Conservation (phyloP, 2,888 invertebrate genomes). For the Vannuccia rotundouncinata region DNA sequence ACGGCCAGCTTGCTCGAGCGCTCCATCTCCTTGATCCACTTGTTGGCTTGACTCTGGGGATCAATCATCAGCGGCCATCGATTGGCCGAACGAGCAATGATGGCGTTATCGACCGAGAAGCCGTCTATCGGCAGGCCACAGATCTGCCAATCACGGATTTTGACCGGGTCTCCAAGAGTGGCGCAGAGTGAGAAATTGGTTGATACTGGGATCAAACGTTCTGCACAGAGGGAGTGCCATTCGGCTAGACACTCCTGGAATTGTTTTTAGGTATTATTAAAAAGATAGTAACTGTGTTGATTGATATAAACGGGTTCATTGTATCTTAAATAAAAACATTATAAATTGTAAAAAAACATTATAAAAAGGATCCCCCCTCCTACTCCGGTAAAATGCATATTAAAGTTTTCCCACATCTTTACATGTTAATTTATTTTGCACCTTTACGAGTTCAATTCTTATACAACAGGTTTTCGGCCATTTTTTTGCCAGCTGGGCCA, state of each 20-base stretch:
- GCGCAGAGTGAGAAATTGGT: conserved; percentile 49
- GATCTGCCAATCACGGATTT: conserved; percentile 55
- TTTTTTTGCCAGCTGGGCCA: too few species aligned
- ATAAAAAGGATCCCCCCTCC: too few species aligned
- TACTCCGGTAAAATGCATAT: too few species aligned
- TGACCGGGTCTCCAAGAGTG: conserved; percentile 54
- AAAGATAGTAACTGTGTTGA: too few species aligned
- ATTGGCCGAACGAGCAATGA: conserved; percentile 52
- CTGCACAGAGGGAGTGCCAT: conserved; percentile 51
- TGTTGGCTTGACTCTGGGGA: conserved; percentile 73
- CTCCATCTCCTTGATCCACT: conserved; percentile 89
- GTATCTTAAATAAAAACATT: too few species aligned
- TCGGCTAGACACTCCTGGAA: conserved; percentile 49
- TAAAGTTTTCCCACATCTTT: too few species aligned
- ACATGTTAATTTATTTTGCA: too few species aligned
- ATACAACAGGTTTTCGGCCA: too few species aligned
- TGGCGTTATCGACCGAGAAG: conserved; percentile 54
- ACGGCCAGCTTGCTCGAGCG: conserved; percentile 71
- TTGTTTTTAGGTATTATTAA: neutral
- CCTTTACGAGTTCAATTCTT: too few species aligned
- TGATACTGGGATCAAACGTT: conserved; percentile 51
- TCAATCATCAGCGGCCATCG: conserved; percentile 57
- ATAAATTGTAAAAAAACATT: too few species aligned
- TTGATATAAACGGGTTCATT: too few species aligned
- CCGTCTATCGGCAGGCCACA: conserved; percentile 55